Percentiles rank a stretch among this genome's conserved stretches.
Evolutionary conservation across 2,113 vertebrate species (phyloP).

Genomic region (Rhegmatorhina hoffmannsi): DNA sequence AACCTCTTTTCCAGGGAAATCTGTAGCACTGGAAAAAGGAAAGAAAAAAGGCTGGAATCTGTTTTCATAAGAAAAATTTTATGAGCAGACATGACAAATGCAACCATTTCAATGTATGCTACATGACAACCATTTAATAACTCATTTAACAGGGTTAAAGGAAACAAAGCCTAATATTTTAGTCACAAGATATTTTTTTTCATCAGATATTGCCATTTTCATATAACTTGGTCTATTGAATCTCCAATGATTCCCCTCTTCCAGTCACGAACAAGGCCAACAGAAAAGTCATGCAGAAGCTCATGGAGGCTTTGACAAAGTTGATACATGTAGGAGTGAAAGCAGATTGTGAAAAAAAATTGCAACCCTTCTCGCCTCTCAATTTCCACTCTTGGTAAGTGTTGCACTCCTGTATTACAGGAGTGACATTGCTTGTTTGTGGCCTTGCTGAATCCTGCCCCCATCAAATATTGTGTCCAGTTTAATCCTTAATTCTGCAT

Average conservation of each 20-base stretch:
- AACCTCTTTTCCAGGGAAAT: background rate
- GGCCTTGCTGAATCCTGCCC: background rate
- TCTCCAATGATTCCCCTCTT: background rate
- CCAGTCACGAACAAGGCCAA: background rate
- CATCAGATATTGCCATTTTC: background rate
- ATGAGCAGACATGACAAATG: background rate
- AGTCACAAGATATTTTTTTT: background rate
- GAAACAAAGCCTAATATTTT: background rate
- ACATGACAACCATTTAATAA: background rate
- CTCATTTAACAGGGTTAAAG: background rate
- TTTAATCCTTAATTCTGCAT: background rate
- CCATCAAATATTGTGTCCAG: background rate
- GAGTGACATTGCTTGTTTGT: background rate
- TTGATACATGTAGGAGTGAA: background rate
- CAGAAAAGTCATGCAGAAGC: background rate
- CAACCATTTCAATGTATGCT: background rate
- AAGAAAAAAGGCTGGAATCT: background rate
- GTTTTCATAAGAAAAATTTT: background rate
- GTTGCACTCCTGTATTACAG: background rate
- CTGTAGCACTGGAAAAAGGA: background rate
- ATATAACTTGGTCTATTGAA: background rate
- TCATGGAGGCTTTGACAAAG: background rate
- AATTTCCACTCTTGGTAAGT: background rate
- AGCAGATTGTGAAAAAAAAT: rapidly evolving
- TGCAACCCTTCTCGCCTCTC: background rate